These are phyloP conservation scores for Bombus fervidus DNA, from an alignment of 1,140 invertebrate genomes.

Conservation along the genomic window DNA sequence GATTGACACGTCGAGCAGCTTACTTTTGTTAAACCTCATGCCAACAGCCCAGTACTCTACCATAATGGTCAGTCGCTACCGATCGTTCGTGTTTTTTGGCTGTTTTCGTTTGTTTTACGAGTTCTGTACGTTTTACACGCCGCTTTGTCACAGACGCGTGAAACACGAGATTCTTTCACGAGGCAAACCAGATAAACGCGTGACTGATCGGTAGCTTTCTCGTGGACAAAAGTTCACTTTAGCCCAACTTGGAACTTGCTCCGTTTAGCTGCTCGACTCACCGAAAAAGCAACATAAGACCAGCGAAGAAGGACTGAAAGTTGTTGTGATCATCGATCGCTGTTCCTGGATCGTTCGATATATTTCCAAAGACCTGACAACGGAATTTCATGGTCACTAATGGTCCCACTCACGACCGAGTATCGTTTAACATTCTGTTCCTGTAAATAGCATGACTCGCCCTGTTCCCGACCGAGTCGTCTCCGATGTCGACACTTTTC, in stretches of 20 bases:
- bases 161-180: neutral
- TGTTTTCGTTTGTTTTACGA: neutral
- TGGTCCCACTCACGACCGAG: slow-evolving; percentile 22
- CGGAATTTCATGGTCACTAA: slow-evolving; percentile 73
- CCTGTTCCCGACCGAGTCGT: neutral
- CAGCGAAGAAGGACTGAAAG: slow-evolving; percentile 97
- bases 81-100: slow-evolving; percentile 6
- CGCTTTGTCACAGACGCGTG: neutral
- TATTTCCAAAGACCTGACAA: slow-evolving; percentile 95
- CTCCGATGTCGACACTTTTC: neutral
- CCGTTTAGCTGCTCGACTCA: slow-evolving; percentile 85
- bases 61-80: slow-evolving; percentile 39
- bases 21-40: slow-evolving; percentile 70
- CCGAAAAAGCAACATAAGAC: slow-evolving; percentile 97
- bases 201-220: slow-evolving; percentile 37
- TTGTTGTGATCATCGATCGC: slow-evolving; percentile 98
- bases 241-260: slow-evolving; percentile 36
- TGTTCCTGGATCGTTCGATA: slow-evolving; percentile 92
- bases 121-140: too few species aligned
- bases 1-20: slow-evolving; percentile 74
- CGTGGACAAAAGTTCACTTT: slow-evolving; percentile 19
- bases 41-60: slow-evolving; percentile 63
- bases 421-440: slow-evolving; percentile 51
- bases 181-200: neutral
- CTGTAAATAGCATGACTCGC: slow-evolving; percentile 30